Percentiles rank a stretch among this genome's conserved stretches.
Conservation (phyloP, 2,888 invertebrate genomes). For the Ophioninae sp. region DNA sequence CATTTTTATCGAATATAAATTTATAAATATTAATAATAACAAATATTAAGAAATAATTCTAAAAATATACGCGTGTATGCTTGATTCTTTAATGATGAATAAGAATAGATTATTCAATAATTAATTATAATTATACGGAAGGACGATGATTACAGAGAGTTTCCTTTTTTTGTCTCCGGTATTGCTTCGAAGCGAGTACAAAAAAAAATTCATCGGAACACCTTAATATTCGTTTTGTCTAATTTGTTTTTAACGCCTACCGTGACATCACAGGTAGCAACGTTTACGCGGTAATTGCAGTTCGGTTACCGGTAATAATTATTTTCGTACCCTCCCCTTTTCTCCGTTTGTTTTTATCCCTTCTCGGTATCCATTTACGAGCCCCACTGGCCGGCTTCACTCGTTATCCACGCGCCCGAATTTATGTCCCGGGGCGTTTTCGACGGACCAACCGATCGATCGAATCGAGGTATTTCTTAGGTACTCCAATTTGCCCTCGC, state of each 20-base stretch:
- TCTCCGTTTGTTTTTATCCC: conserved; percentile 3
- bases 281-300: conserved; percentile 23
- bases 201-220: background rate
- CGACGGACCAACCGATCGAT: conserved; percentile 13
- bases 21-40: too few relatives aligned
- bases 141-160: background rate
- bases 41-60: too few relatives aligned
- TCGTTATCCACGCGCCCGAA: conserved; percentile 3
- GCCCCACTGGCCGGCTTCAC: background rate
- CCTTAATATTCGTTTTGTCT: background rate
- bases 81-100: too few relatives aligned
- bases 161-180: too few relatives aligned
- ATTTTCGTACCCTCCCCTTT: background rate
- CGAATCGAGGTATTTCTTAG: conserved; percentile 9
- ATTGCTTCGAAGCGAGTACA: too few relatives aligned
- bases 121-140: too few relatives aligned
- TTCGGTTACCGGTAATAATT: conserved; percentile 26
- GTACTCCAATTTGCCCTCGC: too few relatives aligned
- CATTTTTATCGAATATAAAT: too few relatives aligned
- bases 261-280: background rate
- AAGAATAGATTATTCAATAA: too few relatives aligned
- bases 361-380: conserved; percentile 6
- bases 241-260: background rate
- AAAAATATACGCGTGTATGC: too few relatives aligned
- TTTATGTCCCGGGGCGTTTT: background rate